These are phyloP conservation scores for Dolichoris vasculosae DNA, from an alignment of 1,140 invertebrate species.

Conservation along the genomic window DNA sequence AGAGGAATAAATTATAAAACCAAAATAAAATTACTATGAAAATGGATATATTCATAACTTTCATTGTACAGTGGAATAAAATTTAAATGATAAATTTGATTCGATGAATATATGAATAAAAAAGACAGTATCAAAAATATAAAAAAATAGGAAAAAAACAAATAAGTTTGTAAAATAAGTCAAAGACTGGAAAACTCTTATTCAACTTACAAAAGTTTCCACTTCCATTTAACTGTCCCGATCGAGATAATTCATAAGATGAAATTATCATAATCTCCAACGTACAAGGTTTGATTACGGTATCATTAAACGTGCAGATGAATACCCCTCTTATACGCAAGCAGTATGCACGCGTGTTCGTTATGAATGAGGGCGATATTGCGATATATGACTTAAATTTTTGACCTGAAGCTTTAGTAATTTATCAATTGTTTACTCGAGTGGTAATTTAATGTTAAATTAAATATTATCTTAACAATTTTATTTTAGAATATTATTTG, in stretches of 20 bases:
- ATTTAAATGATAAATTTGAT: no score
- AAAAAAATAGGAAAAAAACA: no score
- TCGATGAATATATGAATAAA: no score
- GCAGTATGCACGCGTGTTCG: conserved; percentile 6
- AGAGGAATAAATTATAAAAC: no score
- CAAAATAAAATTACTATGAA: no score
- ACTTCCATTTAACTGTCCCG: conserved; percentile 72
- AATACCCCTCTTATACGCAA: conserved; percentile 64
- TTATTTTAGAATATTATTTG: no score
- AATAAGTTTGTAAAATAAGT: background rate
- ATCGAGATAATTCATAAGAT: conserved; percentile 71
- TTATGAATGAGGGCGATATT: background rate
- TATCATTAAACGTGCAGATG: conserved; percentile 72
- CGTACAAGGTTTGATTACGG: conserved; percentile 68
- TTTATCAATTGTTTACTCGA: background rate
- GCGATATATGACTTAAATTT: background rate
- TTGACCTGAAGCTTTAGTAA: background rate
- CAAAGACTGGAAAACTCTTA: conserved; percentile 53
- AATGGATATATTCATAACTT: no score
- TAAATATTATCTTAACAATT: no score
- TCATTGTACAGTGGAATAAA: no score
- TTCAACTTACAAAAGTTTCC: conserved; percentile 68
- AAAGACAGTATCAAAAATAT: no score
- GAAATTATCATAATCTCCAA: conserved; percentile 75
- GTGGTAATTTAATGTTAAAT: background rate